phyloP scores from a whole-genome alignment of 2,888 invertebrate genomes.

The Stenchaetothrips biformis region DNA sequence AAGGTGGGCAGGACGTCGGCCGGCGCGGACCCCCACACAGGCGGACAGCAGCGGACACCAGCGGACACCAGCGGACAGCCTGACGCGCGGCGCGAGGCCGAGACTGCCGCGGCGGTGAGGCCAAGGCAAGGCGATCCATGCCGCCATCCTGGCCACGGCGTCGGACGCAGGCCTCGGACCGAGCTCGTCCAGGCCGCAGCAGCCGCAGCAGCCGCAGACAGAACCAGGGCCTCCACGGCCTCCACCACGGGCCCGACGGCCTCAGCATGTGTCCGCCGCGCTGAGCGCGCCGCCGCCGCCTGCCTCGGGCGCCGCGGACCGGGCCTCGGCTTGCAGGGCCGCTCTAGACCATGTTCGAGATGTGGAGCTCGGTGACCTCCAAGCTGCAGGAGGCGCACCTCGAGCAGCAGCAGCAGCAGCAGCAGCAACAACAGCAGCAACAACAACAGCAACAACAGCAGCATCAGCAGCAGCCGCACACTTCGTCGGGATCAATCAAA shows the following conservation, averaged over 20 bases:
- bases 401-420: slow-evolving; percentile 60
- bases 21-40: too few relatives aligned
- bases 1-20: slow-evolving; percentile 49
- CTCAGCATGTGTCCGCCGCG: too few relatives aligned
- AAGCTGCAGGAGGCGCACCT: slow-evolving; percentile 59
- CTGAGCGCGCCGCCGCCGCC: too few relatives aligned
- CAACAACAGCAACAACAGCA: slow-evolving; percentile 53
- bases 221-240: too few relatives aligned
- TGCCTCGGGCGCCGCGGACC: too few relatives aligned
- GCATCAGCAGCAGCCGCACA: slow-evolving; percentile 63
- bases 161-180: background rate
- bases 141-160: background rate
- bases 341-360: slow-evolving; percentile 61
- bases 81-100: slow-evolving; percentile 48
- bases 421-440: too few relatives aligned
- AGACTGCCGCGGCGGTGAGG: too few relatives aligned
- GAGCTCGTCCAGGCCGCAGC: too few relatives aligned
- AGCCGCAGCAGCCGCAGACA: too few relatives aligned
- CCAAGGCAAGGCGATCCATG: slow-evolving; percentile 19
- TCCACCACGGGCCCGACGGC: too few relatives aligned
- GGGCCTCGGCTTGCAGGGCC: background rate
- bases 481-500: slow-evolving; percentile 78
- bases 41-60: too few relatives aligned
- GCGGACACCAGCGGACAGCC: slow-evolving; percentile 47
- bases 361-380: slow-evolving; percentile 74